phyloP scores from a whole-genome alignment of 37 sponge, comb jelly and placozoan genomes.

The Lycopodina hypogea region DNA sequence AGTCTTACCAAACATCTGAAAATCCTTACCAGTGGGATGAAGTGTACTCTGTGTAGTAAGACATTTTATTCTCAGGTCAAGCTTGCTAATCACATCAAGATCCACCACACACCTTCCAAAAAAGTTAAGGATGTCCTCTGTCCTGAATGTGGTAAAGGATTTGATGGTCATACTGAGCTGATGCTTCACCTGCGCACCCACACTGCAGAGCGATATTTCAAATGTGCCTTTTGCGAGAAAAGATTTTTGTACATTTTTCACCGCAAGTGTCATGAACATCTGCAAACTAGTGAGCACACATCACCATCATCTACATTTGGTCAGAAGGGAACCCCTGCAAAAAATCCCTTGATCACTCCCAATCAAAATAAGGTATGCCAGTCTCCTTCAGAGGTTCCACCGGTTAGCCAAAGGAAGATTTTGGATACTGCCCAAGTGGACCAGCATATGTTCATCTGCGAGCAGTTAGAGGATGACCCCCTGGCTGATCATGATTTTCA shows the following conservation, averaged over 20 bases:
- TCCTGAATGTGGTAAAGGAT: constrained; percentile 19
- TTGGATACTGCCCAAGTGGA: not conserved
- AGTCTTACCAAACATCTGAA: constrained; percentile 12
- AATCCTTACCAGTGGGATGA: constrained; percentile 13
- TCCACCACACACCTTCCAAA: constrained; percentile 9
- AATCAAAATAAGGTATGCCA: not conserved
- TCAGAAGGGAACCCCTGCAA: too few species aligned
- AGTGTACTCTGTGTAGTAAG: constrained; percentile 23
- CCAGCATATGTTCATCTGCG: constrained; percentile 10
- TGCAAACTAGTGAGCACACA: constrained; percentile 20
- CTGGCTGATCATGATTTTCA: constrained; percentile 6
- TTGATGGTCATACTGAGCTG: constrained; percentile 22
- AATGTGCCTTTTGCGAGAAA: constrained; percentile 27
- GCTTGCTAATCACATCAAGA: constrained; percentile 15
- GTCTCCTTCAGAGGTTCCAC: not conserved
- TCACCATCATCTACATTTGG: not conserved
- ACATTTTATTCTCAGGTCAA: constrained; percentile 23
- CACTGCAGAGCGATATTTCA: constrained; percentile 14
- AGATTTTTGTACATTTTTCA: constrained; percentile 16
- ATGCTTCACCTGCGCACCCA: constrained; percentile 18
- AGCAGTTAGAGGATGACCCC: constrained; percentile 37
- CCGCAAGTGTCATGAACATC: constrained; percentile 27
- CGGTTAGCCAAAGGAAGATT: constrained; percentile 5
- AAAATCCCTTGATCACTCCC: not conserved
- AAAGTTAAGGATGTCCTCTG: constrained; percentile 19